These are phyloP conservation scores for Syritta pipiens DNA, from an alignment of 2,888 invertebrate species.

Conservation along the genomic window DNA sequence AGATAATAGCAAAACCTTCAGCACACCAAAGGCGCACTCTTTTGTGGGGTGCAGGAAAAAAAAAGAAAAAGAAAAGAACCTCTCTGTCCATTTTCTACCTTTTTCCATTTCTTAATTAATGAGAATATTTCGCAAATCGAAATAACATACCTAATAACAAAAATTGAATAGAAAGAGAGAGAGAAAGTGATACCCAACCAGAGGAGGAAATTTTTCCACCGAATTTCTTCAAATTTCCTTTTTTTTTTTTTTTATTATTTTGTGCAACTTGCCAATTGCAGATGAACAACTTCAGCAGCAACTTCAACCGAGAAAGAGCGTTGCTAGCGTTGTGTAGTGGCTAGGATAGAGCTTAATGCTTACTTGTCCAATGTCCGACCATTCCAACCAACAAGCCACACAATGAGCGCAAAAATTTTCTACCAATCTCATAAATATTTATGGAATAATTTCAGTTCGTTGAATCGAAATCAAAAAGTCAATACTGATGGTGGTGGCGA, in stretches of 20 bases:
- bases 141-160: conserved; percentile 35
- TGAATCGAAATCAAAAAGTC: conserved; percentile 69
- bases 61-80: neutral
- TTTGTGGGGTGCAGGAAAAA: neutral
- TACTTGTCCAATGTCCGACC: conserved; percentile 42
- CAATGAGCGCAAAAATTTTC: conserved; percentile 56
- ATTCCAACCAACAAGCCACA: conserved; percentile 37
- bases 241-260: conserved; percentile 11
- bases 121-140: conserved; percentile 51
- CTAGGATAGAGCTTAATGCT: conserved; percentile 25
- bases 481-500: conserved; percentile 20
- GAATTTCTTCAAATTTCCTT: conserved; percentile 3
- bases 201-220: neutral
- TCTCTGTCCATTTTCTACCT: neutral
- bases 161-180: conserved; percentile 30
- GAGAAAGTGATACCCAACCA: neutral
- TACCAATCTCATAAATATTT: conserved; percentile 67
- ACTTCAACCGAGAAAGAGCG: conserved; percentile 27
- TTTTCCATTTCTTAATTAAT: conserved; percentile 53
- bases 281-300: conserved; percentile 41
- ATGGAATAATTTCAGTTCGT: conserved; percentile 69
- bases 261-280: conserved; percentile 52
- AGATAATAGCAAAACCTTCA: conserved; percentile 38
- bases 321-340: neutral
- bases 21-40: neutral